phyloP scores from a whole-genome alignment of 2,113 vertebrate genomes.

The Emydocephalus ijimae region DNA sequence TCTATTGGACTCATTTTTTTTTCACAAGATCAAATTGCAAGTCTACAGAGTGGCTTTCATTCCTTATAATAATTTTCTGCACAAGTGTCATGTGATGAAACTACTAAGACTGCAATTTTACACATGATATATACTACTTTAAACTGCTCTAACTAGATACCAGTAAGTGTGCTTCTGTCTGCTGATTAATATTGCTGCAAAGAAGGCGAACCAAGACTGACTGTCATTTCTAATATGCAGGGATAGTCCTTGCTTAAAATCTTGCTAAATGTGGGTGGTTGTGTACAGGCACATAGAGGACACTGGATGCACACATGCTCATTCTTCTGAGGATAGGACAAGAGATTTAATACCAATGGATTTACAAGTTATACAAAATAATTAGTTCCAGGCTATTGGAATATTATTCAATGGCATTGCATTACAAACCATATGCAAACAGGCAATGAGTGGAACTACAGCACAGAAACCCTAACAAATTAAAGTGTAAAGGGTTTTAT shows the following conservation, averaged over 20 bases:
- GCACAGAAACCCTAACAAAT: background rate
- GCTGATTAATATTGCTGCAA: background rate
- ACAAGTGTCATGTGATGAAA: background rate
- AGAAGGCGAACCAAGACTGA: background rate
- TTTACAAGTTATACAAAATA: background rate
- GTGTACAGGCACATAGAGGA: background rate
- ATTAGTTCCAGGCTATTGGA: background rate
- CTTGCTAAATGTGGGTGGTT: background rate
- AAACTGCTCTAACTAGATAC: background rate
- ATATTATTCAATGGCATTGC: background rate
- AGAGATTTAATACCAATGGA: background rate
- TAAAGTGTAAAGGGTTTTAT: background rate
- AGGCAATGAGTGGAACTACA: background rate
- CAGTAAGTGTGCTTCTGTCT: background rate
- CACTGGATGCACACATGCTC: background rate
- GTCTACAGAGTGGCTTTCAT: background rate
- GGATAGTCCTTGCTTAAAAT: background rate
- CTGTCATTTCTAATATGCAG: background rate
- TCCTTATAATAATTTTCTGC: background rate
- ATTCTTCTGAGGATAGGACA: background rate
- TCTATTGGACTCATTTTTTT: background rate
- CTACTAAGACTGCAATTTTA: background rate
- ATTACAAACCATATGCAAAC: conserved; percentile 12
- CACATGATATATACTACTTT: background rate
- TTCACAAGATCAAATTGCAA: background rate